phyloP scores from a whole-genome alignment of 2,113 vertebrate genomes.

The Phaethon lepturus region DNA sequence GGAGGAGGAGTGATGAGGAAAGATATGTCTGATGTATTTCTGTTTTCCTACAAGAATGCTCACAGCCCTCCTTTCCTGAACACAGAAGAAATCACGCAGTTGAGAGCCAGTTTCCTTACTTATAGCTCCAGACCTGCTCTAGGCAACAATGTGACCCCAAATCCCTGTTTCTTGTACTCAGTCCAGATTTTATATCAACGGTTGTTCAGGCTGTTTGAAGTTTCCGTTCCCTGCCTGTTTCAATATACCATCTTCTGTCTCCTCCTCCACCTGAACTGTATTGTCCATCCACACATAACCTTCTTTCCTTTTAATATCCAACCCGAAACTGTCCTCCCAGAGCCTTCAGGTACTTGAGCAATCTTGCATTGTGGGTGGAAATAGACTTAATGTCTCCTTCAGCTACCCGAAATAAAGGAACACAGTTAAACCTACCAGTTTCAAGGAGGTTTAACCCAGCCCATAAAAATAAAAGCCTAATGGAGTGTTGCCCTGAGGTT shows the following conservation, averaged over 20 bases:
- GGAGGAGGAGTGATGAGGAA: not conserved
- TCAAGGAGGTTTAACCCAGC: constrained; percentile 10
- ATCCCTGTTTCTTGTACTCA: not conserved
- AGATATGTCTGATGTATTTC: not conserved
- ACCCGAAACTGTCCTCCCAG: not conserved
- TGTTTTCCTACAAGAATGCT: not conserved
- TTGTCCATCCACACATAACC: not conserved
- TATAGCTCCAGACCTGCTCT: not conserved
- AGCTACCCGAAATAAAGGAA: constrained; percentile 48
- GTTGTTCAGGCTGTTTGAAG: constrained; percentile 47
- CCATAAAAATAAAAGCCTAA: constrained; percentile 56
- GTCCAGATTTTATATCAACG: constrained; percentile 16
- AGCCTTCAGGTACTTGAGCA: constrained; percentile 48
- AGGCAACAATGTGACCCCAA: constrained; percentile 8
- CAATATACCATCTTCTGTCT: not conserved
- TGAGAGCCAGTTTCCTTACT: not conserved
- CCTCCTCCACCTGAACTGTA: not conserved
- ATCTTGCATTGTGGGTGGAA: constrained; percentile 34
- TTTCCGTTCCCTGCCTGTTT: constrained; percentile 33
- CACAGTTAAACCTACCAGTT: not conserved
- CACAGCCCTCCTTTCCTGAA: not conserved
- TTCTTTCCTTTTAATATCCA: constrained; percentile 2
- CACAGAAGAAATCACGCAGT: not conserved
- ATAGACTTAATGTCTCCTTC: constrained; percentile 47
- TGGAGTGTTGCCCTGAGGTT: constrained; percentile 64